A percentile compares a stretch with the other conserved stretches of the same genome.
phyloP scores from a whole-genome alignment of 2,113 vertebrate species.

The Rhinolophus sinicus region DNA sequence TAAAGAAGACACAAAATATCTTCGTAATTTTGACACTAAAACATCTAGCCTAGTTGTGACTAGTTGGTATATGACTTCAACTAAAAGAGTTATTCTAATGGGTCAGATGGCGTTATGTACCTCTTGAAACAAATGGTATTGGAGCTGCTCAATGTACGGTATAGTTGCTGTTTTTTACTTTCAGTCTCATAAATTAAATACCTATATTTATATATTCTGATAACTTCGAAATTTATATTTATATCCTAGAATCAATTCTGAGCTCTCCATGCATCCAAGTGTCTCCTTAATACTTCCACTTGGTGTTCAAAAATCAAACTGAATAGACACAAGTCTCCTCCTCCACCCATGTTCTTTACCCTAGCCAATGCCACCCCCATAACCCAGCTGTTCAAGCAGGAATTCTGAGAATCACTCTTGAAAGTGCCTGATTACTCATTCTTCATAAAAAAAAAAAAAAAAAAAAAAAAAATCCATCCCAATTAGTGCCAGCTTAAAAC shows the following conservation, averaged over 20 bases:
- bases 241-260: neutral
- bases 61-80: neutral
- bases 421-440: neutral
- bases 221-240: neutral
- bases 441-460: neutral
- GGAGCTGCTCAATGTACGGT: neutral
- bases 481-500: neutral
- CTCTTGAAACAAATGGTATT: neutral
- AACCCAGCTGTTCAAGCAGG: neutral
- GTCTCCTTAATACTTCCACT: neutral
- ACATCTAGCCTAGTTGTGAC: neutral
- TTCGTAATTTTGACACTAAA: neutral
- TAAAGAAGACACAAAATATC: neutral
- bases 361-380: neutral
- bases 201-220: neutral
- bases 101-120: neutral
- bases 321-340: neutral
- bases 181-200: neutral
- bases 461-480: neutral
- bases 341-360: neutral
- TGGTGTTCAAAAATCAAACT: neutral
- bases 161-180: neutral
- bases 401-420: neutral
- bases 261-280: neutral
- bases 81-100: neutral